Base-by-base conservation (phyloP, 2,797 vertebrate genomes). In the Phoebastria nigripes region DNA sequence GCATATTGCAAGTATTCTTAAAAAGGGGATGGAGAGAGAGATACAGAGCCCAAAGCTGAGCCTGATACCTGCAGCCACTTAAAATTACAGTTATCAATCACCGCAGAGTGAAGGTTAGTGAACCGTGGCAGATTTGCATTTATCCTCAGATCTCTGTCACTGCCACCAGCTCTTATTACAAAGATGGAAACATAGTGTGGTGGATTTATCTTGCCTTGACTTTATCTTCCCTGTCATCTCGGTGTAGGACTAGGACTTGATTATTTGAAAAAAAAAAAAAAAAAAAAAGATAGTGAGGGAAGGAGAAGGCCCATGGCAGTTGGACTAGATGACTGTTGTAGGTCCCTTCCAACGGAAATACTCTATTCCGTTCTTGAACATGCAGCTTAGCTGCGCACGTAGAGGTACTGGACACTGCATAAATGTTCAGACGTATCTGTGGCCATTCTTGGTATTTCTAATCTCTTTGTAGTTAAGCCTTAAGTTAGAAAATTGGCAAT, bases 161-260 rank as follows among this genome's bases (percentile, higher is more conserved):
- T 96, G 93, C 91, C 86, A 77, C 81, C 66, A 93, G 93, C 83
- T 94, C 93, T 90, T 92, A 77, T 93, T 94, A 79, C 35, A 62
- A 56, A 96, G 93, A 96, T 46, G 85, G 81, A 95, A 92, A 56
- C 41, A 14, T 24, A 13, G 26, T 42, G 39, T 70, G 59, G 24
- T 91, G 87, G 83, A 81, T 96, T 95, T 94, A 89, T 82, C 89
- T 89, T 93, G 86, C 89, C 54, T 90, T 88, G 87, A n/a, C 73
- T 88, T 95, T 79, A 91, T 96, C 91, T 93, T 79, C 55, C 37
- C 33, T 93, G 82, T 87, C 49, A 54, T 74, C 52, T 56, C 5
- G 1, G 29, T 61, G 29, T 70, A 70, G 58, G 29, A 81, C 49
- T 81, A 54, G 15, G 33, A 59, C 29, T 62, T 81, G 79, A 54